A percentile compares a stretch with the other conserved stretches of the same genome.
These are phyloP conservation scores for Oceanodroma leucorhoa DNA, from an alignment of 2,797 vertebrate genomes.

Conservation along the genomic window DNA sequence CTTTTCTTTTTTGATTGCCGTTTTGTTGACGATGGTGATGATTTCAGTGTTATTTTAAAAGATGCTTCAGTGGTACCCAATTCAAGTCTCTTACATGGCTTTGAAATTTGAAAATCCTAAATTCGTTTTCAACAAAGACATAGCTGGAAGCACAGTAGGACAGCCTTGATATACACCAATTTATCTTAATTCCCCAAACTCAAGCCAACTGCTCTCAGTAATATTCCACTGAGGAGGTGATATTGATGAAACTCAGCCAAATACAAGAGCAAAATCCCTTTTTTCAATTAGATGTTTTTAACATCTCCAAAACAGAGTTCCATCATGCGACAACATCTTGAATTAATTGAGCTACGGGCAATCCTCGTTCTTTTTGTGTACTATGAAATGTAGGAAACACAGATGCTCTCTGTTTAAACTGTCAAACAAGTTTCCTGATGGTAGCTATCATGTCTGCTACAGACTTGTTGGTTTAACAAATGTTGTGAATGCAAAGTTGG, in stretches of 20 bases:
- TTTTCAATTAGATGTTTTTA: conserved; percentile 23
- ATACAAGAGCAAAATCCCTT: conserved; percentile 18
- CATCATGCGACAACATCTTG: conserved; percentile 46
- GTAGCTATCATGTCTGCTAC: conserved; percentile 54
- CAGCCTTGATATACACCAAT: neutral
- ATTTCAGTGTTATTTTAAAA: neutral
- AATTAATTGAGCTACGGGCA: conserved; percentile 36
- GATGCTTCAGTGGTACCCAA: neutral
- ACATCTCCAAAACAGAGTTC: conserved; percentile 23
- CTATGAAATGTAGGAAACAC: conserved; percentile 45
- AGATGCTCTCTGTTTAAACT: conserved; percentile 66
- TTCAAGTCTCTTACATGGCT: neutral
- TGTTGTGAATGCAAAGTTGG: conserved; percentile 41
- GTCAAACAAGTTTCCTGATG: conserved; percentile 68
- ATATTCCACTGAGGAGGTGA: conserved; percentile 7
- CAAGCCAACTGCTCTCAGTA: neutral
- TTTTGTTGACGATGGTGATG: neutral
- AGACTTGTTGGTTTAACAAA: conserved; percentile 57
- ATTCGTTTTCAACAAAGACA: neutral
- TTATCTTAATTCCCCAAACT: neutral
- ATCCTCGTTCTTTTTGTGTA: conserved; percentile 7
- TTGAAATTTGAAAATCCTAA: neutral
- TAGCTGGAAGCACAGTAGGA: neutral
- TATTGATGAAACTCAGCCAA: conserved; percentile 23
- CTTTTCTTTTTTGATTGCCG: neutral